Conservation (phyloP, 2,797 vertebrate genomes). For the Oryzias dopingdopingensis region DNA sequence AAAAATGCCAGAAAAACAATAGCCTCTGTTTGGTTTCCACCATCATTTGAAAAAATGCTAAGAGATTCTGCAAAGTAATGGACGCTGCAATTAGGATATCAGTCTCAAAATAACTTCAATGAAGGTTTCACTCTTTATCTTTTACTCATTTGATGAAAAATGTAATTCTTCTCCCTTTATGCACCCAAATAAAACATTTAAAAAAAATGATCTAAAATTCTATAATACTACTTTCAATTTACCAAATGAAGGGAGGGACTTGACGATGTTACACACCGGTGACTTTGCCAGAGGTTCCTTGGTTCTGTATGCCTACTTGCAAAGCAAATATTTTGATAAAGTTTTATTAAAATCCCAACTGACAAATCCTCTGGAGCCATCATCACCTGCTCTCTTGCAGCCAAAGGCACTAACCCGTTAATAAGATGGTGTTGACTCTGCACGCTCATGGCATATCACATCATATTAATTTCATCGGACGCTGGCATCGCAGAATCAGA, state of each 20-base stretch:
- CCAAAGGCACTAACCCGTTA: slow-evolving; percentile 61
- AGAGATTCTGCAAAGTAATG: slow-evolving; percentile 46
- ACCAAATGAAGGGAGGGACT: slow-evolving; percentile 34
- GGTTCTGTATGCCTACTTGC: slow-evolving; percentile 44
- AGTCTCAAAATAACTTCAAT: no score
- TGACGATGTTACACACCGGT: slow-evolving; percentile 46
- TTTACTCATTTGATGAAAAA: not conserved
- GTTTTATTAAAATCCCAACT: slow-evolving; percentile 74
- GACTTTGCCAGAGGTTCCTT: slow-evolving; percentile 36
- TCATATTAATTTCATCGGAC: slow-evolving; percentile 79
- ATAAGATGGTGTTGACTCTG: slow-evolving; percentile 75
- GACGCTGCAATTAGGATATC: slow-evolving; percentile 12
- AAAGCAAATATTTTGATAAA: slow-evolving; percentile 70
- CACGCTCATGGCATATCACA: slow-evolving; percentile 58
- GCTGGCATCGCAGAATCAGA: slow-evolving; percentile 63
- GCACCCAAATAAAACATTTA: no score
- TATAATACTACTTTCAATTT: slow-evolving; percentile 30
- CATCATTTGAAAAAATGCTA: slow-evolving; percentile 52
- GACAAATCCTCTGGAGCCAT: slow-evolving; percentile 72
- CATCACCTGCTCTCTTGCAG: slow-evolving; percentile 34
- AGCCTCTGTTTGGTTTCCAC: slow-evolving; percentile 27
- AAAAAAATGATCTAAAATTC: not conserved
- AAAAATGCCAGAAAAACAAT: slow-evolving; percentile 2
- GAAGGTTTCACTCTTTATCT: not conserved
- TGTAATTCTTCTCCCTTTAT: not conserved